phyloP scores from a whole-genome alignment of 1,140 invertebrate genomes.

The Hesperophylax magnus region DNA sequence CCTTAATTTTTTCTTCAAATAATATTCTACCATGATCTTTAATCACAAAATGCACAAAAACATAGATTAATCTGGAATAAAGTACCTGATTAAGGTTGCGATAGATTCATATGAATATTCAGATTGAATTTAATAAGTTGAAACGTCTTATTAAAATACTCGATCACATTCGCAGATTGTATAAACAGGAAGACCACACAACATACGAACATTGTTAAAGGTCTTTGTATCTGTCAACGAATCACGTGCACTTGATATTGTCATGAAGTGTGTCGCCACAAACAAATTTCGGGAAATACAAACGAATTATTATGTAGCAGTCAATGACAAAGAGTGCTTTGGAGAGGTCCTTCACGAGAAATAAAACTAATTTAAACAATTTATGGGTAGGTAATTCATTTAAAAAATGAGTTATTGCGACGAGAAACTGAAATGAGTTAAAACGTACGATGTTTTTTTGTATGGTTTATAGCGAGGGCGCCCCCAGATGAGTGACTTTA shows the following conservation, averaged over 20 bases:
- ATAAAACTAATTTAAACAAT: no score
- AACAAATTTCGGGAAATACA: conserved; percentile 41
- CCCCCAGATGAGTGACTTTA: no score
- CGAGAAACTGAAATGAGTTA: no score
- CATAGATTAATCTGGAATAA: neutral
- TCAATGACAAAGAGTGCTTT: no score
- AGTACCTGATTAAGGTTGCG: neutral
- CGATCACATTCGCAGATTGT: neutral
- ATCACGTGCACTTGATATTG: neutral
- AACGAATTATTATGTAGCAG: neutral
- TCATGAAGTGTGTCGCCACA: conserved; percentile 29
- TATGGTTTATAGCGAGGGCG: no score
- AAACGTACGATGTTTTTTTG: no score
- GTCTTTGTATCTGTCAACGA: neutral
- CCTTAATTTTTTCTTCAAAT: no score
- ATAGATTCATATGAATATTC: neutral
- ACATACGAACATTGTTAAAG: neutral
- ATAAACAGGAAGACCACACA: conserved; percentile 5
- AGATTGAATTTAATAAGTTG: conserved; percentile 2
- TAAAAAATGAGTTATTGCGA: no score
- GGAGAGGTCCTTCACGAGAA: no score
- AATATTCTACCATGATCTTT: no score
- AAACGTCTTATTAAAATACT: conserved; percentile 20
- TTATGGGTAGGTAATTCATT: no score
- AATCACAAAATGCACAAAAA: neutral